Evolutionary conservation across 2,888 invertebrate genomes (phyloP), one percentile per base, ranked within the genome.

Genomic region (Platycheirus albimanus): DNA sequence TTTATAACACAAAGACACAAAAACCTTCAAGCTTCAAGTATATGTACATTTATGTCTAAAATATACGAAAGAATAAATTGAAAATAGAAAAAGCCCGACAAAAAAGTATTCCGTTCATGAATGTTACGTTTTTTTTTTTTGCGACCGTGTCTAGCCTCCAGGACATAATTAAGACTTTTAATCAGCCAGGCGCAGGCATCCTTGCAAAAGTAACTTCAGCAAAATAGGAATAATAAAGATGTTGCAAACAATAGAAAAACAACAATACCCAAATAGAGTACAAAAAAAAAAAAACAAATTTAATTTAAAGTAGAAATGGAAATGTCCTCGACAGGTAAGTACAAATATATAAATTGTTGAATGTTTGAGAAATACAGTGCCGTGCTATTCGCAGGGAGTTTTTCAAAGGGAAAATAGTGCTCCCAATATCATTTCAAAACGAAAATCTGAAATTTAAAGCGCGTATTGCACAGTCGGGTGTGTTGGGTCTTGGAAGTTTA

Each of bases 81-180:
- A 17, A 24, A 38, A 70, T 15, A 61, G 15, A 45, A 63, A 47
- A 67, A 28, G 8, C 7, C 17, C 10, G 33, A 63, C n/a, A n/a
- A n/a, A n/a, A n/a, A n/a, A n/a, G n/a, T n/a, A 51, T 66, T 51
- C n/a, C 56, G 28, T 75, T 13, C 15, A 11, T 58, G 43, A 30
- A 11, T 51, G 24, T 58, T 58, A 45, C 36, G 4, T n/a, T n/a
- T 51, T 8, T 47, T 28, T 30, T 10, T 51, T 51, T 3, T 56
- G 54, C 47, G 24, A 13, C 45, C 49, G 33, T 13, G 76, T 66
- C 76, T 61, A 71, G 54, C 64, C 70, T 54, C 17, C 80, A 74
- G 80, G 80, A 81, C 70, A 81, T 81, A 81, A 81, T 81, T 81
- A 81, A 81, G 80, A 71, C 66, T 76, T 66, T 71, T 70, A 76